Evolutionary conservation across 2,888 invertebrate genomes (phyloP).

Genomic region (Paralinhomoeus sp.): DNA sequence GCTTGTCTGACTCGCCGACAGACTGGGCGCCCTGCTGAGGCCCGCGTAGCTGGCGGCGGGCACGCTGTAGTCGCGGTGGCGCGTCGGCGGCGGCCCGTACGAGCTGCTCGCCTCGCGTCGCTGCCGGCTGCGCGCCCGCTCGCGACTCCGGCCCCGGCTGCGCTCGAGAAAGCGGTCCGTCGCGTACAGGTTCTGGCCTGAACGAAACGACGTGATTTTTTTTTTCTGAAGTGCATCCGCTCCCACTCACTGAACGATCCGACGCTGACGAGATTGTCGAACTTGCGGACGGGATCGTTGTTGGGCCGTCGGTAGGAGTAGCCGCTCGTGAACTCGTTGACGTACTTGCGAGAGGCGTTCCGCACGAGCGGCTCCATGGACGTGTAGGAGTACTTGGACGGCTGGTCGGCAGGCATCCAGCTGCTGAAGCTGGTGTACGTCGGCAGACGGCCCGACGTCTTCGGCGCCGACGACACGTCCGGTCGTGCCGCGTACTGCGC

Average conservation of each 20-base stretch:
- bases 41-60: too few relatives aligned
- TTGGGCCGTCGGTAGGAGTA: constrained; percentile 12
- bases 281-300: constrained; percentile 16
- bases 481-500: too few relatives aligned
- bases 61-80: not conserved
- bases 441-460: constrained; percentile 12
- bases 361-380: constrained; percentile 9
- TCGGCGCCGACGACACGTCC: too few relatives aligned
- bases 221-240: not conserved
- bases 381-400: constrained; percentile 16
- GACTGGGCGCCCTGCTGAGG: too few relatives aligned
- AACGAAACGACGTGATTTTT: not conserved
- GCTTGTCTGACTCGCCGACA: too few relatives aligned
- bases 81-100: not conserved
- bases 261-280: constrained; percentile 21
- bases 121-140: constrained; percentile 10
- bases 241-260: constrained; percentile 6
- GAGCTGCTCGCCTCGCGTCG: too few relatives aligned
- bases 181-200: constrained; percentile 14
- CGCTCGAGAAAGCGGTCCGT: constrained; percentile 21
- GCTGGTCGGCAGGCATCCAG: constrained; percentile 19
- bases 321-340: constrained; percentile 15
- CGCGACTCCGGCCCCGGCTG: constrained; percentile 21
- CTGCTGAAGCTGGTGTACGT: constrained; percentile 19
- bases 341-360: constrained; percentile 18